These are phyloP conservation scores for Henricia sp. DNA, from an alignment of 53 echinoderm and acorn worm species.

Conservation along the genomic window DNA sequence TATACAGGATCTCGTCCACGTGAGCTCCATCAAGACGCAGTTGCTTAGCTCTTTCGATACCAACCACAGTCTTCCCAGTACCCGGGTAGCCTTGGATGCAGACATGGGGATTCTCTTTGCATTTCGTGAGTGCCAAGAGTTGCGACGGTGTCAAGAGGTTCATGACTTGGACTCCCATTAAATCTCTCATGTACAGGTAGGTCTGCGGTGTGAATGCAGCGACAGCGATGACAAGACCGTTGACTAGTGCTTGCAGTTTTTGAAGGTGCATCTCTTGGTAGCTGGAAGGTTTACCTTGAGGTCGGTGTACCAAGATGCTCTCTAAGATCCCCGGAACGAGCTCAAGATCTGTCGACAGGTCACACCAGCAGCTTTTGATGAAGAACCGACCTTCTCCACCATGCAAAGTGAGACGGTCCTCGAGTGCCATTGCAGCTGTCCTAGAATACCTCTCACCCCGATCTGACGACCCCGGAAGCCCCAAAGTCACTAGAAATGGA, in stretches of 20 bases:
- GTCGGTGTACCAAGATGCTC: slow-evolving; percentile 1
- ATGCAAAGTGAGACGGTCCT: slow-evolving; percentile 1
- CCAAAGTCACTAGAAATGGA: slow-evolving; percentile 14
- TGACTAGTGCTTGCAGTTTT: slow-evolving; percentile 26
- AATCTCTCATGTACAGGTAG: slow-evolving; percentile 32
- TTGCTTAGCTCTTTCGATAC: slow-evolving; percentile 39
- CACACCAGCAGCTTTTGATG: slow-evolving; percentile 26
- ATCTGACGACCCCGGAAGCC: neutral
- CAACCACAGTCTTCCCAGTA: slow-evolving; percentile 34
- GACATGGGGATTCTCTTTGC: slow-evolving; percentile 15
- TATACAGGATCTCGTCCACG: slow-evolving; percentile 18
- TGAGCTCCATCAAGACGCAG: slow-evolving; percentile 33
- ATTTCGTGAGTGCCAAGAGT: slow-evolving; percentile 13
- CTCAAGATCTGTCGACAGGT: neutral
- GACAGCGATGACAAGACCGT: slow-evolving; percentile 18
- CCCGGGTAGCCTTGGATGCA: slow-evolving; percentile 41
- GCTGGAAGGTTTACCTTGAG: slow-evolving; percentile 7
- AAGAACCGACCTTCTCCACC: slow-evolving; percentile 36
- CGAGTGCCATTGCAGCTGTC: slow-evolving; percentile 13
- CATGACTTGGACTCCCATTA: slow-evolving; percentile 48
- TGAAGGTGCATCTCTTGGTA: slow-evolving; percentile 28
- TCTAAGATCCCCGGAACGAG: slow-evolving; percentile 2
- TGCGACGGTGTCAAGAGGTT: slow-evolving; percentile 46
- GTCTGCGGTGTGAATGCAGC: slow-evolving; percentile 40
- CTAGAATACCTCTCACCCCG: neutral